These are phyloP conservation scores for Cylindroiulus punctatus DNA, from an alignment of 2,888 invertebrate species.

Conservation along the genomic window DNA sequence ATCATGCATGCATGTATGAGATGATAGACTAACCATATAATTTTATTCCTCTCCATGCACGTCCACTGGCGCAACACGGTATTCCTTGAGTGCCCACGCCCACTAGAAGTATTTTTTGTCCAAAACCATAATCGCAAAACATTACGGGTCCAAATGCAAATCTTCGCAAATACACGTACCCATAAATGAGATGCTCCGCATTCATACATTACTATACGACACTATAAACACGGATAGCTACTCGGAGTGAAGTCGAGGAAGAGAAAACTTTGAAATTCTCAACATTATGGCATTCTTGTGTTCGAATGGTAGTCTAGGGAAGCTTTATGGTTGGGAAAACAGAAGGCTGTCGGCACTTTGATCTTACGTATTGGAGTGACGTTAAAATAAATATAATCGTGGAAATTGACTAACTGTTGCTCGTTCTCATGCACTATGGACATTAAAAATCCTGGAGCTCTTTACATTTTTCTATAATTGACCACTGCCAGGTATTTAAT, in stretches of 20 bases:
- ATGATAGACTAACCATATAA: slow-evolving; percentile 19
- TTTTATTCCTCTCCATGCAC: neutral
- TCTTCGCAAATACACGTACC: neutral
- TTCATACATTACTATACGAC: slow-evolving; percentile 43
- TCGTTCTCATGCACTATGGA: slow-evolving; percentile 43
- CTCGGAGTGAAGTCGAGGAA: neutral
- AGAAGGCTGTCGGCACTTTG: slow-evolving; percentile 47
- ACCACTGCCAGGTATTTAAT: slow-evolving; percentile 34
- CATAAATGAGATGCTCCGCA: slow-evolving; percentile 31
- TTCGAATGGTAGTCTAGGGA: neutral
- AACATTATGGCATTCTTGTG: slow-evolving; percentile 41
- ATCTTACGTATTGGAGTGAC: slow-evolving; percentile 19
- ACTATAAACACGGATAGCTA: slow-evolving; percentile 21
- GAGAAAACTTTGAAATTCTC: slow-evolving; percentile 2
- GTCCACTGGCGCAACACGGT: slow-evolving; percentile 17
- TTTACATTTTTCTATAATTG: slow-evolving; percentile 45
- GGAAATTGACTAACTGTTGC: slow-evolving; percentile 35
- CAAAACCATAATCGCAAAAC: neutral
- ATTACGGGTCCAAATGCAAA: slow-evolving; percentile 16
- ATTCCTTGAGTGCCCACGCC: slow-evolving; percentile 15
- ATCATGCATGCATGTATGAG: slow-evolving; percentile 39
- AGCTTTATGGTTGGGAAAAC: slow-evolving; percentile 45
- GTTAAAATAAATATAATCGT: slow-evolving; percentile 47
- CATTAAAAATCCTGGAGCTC: slow-evolving; percentile 30
- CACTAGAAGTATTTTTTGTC: neutral